A percentile compares a stretch with the other conserved stretches of the same genome.
These are phyloP conservation scores for Pseudobourletiella spinata DNA, from an alignment of 1,140 invertebrate species.

Conservation along the genomic window DNA sequence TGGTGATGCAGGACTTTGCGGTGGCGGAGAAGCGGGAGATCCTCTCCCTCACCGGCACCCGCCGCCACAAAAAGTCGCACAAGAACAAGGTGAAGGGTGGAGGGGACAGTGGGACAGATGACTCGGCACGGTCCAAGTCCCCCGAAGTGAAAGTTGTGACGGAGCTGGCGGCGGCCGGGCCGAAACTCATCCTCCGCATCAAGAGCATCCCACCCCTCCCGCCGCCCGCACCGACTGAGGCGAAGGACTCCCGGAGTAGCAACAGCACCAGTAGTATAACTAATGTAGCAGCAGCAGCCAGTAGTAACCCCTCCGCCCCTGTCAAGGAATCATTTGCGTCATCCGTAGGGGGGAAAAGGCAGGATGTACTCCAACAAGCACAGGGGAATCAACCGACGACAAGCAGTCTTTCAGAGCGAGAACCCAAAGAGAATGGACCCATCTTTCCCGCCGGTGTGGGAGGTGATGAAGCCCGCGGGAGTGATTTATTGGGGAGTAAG, in stretches of 20 bases:
- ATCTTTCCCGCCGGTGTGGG: not conserved
- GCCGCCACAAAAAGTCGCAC: conserved; percentile 37
- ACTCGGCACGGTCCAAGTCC: conserved; percentile 18
- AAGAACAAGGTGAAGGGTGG: conserved; percentile 43
- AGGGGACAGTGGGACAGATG: conserved; percentile 48
- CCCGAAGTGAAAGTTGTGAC: conserved; percentile 38
- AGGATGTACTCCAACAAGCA: too few species aligned
- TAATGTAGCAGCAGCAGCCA: conserved; percentile 9
- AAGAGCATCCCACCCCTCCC: conserved; percentile 36
- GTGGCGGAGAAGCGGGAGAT: conserved; percentile 46
- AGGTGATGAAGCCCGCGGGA: too few species aligned
- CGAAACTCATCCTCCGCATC: conserved; percentile 59
- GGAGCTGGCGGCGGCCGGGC: conserved; percentile 47
- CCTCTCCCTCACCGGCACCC: conserved; percentile 29
- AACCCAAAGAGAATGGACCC: conserved; percentile 18
- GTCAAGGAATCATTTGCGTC: too few species aligned
- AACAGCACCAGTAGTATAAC: too few species aligned
- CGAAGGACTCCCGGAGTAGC: conserved; percentile 6
- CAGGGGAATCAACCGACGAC: not conserved
- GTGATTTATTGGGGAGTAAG: too few species aligned
- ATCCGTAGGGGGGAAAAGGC: too few species aligned
- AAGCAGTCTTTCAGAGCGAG: too few species aligned
- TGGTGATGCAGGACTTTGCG: conserved; percentile 69
- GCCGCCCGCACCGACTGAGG: conserved; percentile 33
- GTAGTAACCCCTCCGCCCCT: not conserved